phyloP scores from a whole-genome alignment of 2,888 invertebrate genomes.

The Orchesellides sinensis region DNA sequence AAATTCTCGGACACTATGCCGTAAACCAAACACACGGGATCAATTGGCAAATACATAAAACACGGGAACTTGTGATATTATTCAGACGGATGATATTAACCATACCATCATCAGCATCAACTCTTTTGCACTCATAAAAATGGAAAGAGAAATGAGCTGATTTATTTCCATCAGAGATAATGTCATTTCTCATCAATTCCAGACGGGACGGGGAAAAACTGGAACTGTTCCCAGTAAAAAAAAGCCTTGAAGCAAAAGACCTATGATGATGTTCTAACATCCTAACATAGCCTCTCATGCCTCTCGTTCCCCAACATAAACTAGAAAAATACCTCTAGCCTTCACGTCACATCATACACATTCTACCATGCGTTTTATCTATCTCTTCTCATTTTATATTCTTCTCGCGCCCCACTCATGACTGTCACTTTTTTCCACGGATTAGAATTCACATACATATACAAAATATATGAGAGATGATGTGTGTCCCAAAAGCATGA shows the following conservation, averaged over 20 bases:
- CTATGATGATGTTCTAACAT: no score
- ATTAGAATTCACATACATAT: slow-evolving; percentile 41
- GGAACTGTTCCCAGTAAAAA: neutral
- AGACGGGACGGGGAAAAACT: slow-evolving; percentile 31
- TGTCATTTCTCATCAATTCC: slow-evolving; percentile 63
- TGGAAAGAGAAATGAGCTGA: slow-evolving; percentile 39
- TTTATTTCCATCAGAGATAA: slow-evolving; percentile 60
- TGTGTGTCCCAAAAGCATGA: slow-evolving; percentile 36
- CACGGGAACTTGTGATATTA: neutral
- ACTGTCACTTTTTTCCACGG: slow-evolving; percentile 54
- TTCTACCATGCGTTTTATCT: neutral
- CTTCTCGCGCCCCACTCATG: slow-evolving; percentile 45
- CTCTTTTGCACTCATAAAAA: neutral
- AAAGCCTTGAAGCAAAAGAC: neutral
- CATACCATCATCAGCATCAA: no score
- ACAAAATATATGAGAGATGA: slow-evolving; percentile 48
- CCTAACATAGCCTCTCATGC: no score
- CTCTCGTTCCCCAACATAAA: no score
- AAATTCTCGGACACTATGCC: no score
- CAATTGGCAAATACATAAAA: neutral
- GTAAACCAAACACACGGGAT: no score
- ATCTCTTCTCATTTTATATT: slow-evolving; percentile 46
- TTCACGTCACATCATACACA: neutral
- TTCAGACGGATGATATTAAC: neutral
- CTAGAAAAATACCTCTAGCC: neutral